These are phyloP conservation scores for Bibio marci DNA, from an alignment of 2,888 invertebrate species.

Conservation along the genomic window DNA sequence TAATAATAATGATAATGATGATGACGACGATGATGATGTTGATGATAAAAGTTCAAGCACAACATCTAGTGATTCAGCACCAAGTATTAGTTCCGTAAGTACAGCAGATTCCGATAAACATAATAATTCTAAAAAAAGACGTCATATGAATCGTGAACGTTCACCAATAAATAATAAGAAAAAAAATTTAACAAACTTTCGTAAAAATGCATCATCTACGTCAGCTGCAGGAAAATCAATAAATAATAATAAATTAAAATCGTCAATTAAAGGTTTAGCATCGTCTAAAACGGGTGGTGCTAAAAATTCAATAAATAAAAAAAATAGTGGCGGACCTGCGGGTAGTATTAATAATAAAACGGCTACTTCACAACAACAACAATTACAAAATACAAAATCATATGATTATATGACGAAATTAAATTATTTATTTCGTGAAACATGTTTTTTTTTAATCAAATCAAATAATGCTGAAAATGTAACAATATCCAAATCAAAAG, in stretches of 20 bases:
- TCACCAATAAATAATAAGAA: conserved; percentile 5
- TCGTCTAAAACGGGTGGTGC: too few relatives aligned
- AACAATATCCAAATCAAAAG: conserved; percentile 82
- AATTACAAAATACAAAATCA: conserved; percentile 36
- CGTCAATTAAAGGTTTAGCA: too few relatives aligned
- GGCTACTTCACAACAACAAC: conserved; percentile 13
- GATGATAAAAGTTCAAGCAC: conserved; percentile 40
- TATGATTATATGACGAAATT: conserved; percentile 78
- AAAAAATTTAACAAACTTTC: conserved; percentile 5
- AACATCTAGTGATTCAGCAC: conserved; percentile 37
- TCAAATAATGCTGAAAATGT: conserved; percentile 97
- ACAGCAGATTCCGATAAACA: conserved; percentile 35
- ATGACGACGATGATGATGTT: too few relatives aligned
- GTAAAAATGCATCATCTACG: conserved; percentile 4
- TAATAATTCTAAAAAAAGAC: conserved; percentile 27
- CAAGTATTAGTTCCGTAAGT: conserved; percentile 64
- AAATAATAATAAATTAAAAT: conserved; percentile 11
- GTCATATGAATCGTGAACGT: conserved; percentile 37
- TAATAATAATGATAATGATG: too few relatives aligned
- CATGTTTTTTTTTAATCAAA: conserved; percentile 91
- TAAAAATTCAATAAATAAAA: too few relatives aligned
- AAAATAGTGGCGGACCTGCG: not conserved
- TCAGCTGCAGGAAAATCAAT: too few relatives aligned
- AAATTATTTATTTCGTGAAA: conserved; percentile 87
- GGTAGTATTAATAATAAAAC: too few relatives aligned